phyloP scores from a whole-genome alignment of 2,888 invertebrate genomes.

The Diogma glabrata region DNA sequence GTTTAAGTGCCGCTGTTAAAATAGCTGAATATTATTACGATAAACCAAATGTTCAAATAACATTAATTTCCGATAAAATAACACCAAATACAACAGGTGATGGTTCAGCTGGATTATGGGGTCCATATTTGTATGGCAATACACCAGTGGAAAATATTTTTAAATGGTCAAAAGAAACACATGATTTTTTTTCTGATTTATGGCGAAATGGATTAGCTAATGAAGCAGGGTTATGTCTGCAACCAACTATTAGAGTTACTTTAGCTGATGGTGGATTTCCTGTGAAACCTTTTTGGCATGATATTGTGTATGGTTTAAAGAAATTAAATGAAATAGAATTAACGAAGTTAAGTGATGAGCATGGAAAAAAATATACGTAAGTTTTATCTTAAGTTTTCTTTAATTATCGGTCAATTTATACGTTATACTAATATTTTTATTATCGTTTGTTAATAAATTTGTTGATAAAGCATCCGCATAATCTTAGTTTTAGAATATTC shows the following conservation, averaged over 20 bases:
- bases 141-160: slow-evolving; percentile 42
- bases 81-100: slow-evolving; percentile 66
- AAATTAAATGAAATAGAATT: slow-evolving; percentile 30
- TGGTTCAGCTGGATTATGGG: slow-evolving; percentile 66
- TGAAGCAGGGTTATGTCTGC: slow-evolving; percentile 39
- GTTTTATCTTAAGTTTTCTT: slow-evolving; percentile 16
- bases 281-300: slow-evolving; percentile 33
- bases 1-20: slow-evolving; percentile 54
- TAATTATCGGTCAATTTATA: too few species aligned
- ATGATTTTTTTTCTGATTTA: slow-evolving; percentile 43
- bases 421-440: too few species aligned
- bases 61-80: slow-evolving; percentile 51
- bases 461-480: too few species aligned
- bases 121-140: slow-evolving; percentile 49
- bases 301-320: slow-evolving; percentile 37
- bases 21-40: slow-evolving; percentile 42
- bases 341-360: slow-evolving; percentile 28
- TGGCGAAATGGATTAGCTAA: slow-evolving; percentile 45
- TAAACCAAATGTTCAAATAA: slow-evolving; percentile 42
- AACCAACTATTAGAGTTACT: slow-evolving; percentile 35
- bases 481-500: too few species aligned
- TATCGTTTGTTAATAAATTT: too few species aligned
- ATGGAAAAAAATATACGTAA: slow-evolving; percentile 35
- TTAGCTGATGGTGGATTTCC: slow-evolving; percentile 23
- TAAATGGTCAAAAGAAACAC: slow-evolving; percentile 52